Evolutionary conservation across 1,140 invertebrate genomes (phyloP), one percentile per base, ranked within the genome.

Genomic region (Heliconius hewitsoni): DNA sequence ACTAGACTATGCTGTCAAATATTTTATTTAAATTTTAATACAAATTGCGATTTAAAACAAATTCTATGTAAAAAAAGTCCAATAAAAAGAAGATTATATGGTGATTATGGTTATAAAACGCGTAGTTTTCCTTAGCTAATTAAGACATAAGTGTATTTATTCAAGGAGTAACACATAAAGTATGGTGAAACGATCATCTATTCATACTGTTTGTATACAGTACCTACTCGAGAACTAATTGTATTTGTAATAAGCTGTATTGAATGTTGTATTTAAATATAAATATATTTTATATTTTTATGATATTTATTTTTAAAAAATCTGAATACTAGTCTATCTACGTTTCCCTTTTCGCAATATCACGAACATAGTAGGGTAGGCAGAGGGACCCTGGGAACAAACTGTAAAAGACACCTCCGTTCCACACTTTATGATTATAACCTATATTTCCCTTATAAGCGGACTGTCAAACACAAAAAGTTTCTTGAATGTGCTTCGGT

Each of bases 81-180:
- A 30, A 57, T 57, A 57, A 57, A 57, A 57, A 66, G 27, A 16
- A 66, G 60, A 66, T 30, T 30, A 11, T 30, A 66, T 52, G 42
- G 42, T 16, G 42, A 46, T 0, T 46, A 52, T 18, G 9, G 27
- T 23, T 8, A 23, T 23, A 57, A 57, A 57, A 8, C 8, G 19
- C 60, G 60, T 30, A 66, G 60, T 66, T 66, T 66, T 66, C 60
- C 60, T 66, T 30, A 8, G 8, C 42, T 74, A 37, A 74, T 74
- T 30, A 55, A 74, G 73, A 74, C 50, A 55, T 30, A 3, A 30
- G 46, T 55, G 27, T 74, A 34, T 55, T 52, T 74, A 50, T 74
- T 50, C 46, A 74, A 50, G 46, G 23, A 74, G 30, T 11, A 27
- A 66, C 8, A 74, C 73, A 55, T 74, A 74, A 74, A 74, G 8